Conservation (phyloP, 2,113 vertebrate genomes). For the Apteryx mantelli region DNA sequence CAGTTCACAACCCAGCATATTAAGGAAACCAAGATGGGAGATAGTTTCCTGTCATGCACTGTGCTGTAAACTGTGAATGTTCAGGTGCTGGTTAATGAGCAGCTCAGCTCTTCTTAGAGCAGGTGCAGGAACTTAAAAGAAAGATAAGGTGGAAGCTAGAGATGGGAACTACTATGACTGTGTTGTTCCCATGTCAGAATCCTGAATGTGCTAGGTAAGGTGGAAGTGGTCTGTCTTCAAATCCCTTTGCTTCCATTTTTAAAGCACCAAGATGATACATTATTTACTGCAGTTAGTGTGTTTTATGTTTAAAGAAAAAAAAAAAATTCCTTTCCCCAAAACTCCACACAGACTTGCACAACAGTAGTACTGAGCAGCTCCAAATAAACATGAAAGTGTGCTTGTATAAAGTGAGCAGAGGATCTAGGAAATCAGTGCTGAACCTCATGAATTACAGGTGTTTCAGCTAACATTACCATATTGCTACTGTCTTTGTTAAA, state of each 20-base stretch:
- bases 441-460: not conserved
- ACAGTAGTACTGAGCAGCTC: no score
- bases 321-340: not conserved
- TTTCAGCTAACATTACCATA: not conserved
- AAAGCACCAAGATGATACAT: not conserved
- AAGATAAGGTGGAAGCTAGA: not conserved
- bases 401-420: not conserved
- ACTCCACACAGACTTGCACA: not conserved
- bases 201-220: not conserved
- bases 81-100: not conserved
- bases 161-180: not conserved
- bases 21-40: not conserved
- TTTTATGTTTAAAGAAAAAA: not conserved
- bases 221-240: not conserved
- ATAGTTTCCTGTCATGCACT: not conserved
- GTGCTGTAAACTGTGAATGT: not conserved
- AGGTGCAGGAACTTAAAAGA: not conserved
- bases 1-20: not conserved
- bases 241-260: not conserved
- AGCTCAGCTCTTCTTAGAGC: not conserved
- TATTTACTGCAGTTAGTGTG: not conserved
- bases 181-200: not conserved
- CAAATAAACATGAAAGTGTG: rapidly evolving
- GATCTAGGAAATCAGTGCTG: not conserved
- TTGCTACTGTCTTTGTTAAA: not conserved